A percentile compares a stretch with the other conserved stretches of the same genome.
Conservation (phyloP, 2,888 invertebrate species). For the Drosophila atripex region DNA sequence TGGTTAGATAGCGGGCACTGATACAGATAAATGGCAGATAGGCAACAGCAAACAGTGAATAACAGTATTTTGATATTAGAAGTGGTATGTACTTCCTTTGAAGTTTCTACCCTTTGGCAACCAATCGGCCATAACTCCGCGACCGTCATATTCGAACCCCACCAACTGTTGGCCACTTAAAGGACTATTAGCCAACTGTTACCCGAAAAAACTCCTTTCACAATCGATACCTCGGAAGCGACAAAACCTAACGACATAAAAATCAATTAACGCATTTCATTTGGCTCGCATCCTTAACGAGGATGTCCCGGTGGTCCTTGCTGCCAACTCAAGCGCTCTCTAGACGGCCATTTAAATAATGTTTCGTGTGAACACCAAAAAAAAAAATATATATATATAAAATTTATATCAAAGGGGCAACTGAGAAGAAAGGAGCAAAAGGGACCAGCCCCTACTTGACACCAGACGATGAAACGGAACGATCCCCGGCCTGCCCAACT, state of each 20-base stretch:
- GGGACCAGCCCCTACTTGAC: constrained; percentile 77
- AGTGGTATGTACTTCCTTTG: not conserved
- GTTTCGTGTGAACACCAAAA: constrained; percentile 71
- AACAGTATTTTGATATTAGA: not conserved
- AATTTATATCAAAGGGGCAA: not conserved
- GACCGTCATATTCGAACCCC: constrained; percentile 8
- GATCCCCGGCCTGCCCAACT: constrained; percentile 51
- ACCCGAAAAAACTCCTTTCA: constrained; percentile 16
- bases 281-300: constrained; percentile 53
- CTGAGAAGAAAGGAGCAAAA: constrained; percentile 25
- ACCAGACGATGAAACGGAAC: constrained; percentile 56
- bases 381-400: not conserved
- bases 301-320: constrained; percentile 9
- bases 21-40: constrained; percentile 1
- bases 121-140: constrained; percentile 8
- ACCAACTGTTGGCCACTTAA: constrained; percentile 27
- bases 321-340: constrained; percentile 57
- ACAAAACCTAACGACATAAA: constrained; percentile 49
- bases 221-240: constrained; percentile 3
- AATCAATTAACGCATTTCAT: constrained; percentile 76
- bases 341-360: constrained; percentile 70
- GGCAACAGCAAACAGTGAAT: not conserved
- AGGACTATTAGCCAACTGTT: constrained; percentile 67
- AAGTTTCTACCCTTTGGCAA: constrained; percentile 6
- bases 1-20: constrained; percentile 5